Percentiles rank a stretch among this genome's conserved stretches.
Conservation (phyloP, 2,888 invertebrate genomes). For the Leptothorax acervorum region DNA sequence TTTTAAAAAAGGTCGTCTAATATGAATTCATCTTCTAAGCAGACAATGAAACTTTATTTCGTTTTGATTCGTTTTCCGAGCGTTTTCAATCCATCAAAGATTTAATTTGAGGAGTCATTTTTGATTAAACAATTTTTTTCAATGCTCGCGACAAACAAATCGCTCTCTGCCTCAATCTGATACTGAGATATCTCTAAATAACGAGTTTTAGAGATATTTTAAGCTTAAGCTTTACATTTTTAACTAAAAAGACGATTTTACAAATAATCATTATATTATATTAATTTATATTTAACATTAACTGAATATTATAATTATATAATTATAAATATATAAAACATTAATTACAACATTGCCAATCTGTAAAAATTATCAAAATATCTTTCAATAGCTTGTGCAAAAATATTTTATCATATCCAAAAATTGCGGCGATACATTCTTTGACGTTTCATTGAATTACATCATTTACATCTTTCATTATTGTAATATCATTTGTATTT, state of each 20-base stretch:
- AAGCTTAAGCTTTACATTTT: background rate
- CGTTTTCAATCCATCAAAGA: background rate
- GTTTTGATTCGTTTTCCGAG: background rate
- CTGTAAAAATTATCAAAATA: background rate
- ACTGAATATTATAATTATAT: too few species aligned
- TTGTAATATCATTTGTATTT: constrained; percentile 1
- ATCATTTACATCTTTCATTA: background rate
- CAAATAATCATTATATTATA: background rate
- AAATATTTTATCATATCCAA: background rate
- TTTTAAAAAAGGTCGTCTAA: background rate
- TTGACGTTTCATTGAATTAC: too few species aligned
- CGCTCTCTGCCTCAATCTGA: background rate
- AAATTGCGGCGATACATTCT: background rate
- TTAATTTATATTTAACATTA: background rate
- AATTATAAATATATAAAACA: too few species aligned
- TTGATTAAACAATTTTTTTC: background rate
- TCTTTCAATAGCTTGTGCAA: background rate
- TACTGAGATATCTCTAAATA: background rate
- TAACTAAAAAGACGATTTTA: background rate
- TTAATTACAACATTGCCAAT: background rate
- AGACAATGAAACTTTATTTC: background rate
- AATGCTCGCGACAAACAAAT: background rate
- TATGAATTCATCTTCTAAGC: constrained; percentile 2
- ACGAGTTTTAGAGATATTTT: background rate
- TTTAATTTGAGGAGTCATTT: background rate